A percentile compares a stretch with the other conserved stretches of the same genome.
Evolutionary conservation across 2,797 vertebrate species (phyloP).

Genomic region (Poeciliopsis paucimaculata): DNA sequence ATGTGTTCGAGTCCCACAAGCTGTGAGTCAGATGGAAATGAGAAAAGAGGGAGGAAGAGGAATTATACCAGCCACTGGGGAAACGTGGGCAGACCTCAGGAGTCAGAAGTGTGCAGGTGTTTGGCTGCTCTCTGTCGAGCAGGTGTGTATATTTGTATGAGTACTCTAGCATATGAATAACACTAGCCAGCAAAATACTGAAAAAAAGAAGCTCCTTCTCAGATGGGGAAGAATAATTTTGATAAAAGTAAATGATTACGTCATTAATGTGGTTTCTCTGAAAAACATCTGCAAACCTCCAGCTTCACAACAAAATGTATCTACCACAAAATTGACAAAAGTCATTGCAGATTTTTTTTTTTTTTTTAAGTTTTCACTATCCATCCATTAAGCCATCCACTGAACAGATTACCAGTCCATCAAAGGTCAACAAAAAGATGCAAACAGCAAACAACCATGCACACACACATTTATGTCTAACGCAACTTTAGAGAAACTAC

Average conservation of each 20-base stretch:
- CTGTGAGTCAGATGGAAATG: conserved; percentile 68
- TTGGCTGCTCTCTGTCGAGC: conserved; percentile 67
- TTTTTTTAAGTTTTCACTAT: background rate
- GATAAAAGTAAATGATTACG: conserved; percentile 74
- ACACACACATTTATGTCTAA: background rate
- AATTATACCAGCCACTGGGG: conserved; percentile 49
- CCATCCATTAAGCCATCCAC: background rate
- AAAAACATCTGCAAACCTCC: conserved; percentile 72
- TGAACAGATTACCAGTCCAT: background rate
- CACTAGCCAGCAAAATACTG: conserved; percentile 66
- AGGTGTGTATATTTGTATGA: conserved; percentile 64
- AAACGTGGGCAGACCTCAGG: conserved; percentile 65
- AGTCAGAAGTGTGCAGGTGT: conserved; percentile 78
- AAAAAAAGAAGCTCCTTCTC: conserved; percentile 60
- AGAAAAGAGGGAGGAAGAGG: conserved; percentile 58
- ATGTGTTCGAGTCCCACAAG: conserved; percentile 66
- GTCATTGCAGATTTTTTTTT: conserved; percentile 6
- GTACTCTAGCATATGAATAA: conserved; percentile 36
- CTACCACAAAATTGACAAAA: conserved; percentile 51
- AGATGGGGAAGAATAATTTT: conserved; percentile 69
- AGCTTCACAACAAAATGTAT: conserved; percentile 47
- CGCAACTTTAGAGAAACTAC: background rate
- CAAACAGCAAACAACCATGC: background rate
- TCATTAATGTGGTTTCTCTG: conserved; percentile 63
- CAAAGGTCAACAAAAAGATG: background rate